A percentile compares a stretch with the other conserved stretches of the same genome.
Evolutionary conservation across 2,113 vertebrate species (phyloP).

Genomic region (Oncorhynchus gorbuscha): DNA sequence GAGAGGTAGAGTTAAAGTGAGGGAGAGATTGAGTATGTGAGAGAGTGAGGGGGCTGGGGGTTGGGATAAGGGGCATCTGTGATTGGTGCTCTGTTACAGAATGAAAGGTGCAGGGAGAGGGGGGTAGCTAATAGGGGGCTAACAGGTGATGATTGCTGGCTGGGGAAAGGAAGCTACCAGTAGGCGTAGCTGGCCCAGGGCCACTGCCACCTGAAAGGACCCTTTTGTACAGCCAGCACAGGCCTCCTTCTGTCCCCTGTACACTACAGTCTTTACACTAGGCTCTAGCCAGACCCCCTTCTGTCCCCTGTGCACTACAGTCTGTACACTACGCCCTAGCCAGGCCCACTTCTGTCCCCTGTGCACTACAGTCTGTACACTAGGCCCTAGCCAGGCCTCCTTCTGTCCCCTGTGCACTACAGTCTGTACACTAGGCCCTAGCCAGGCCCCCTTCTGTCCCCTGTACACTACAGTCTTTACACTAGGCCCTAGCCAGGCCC

Average conservation of each 20-base stretch:
- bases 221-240: conserved; percentile 56
- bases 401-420: background rate
- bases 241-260: conserved; percentile 3
- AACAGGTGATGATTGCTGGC: conserved; percentile 54
- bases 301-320: background rate
- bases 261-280: background rate
- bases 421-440: background rate
- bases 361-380: background rate
- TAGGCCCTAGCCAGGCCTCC: conserved; percentile 3
- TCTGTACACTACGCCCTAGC: conserved; percentile 8
- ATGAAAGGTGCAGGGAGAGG: conserved; percentile 10
- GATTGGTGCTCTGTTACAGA: background rate
- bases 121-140: conserved; percentile 17
- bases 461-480: background rate
- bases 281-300: background rate
- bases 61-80: too few relatives aligned
- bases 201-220: conserved; percentile 46
- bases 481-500: conserved; percentile 4
- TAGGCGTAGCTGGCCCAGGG: conserved; percentile 26
- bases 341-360: background rate
- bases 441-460: background rate
- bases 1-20: conserved; percentile 10
- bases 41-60: background rate
- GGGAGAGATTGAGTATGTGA: background rate
- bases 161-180: conserved; percentile 21